A percentile compares a stretch with the other conserved stretches of the same genome.
These are phyloP conservation scores for Astropecten irregularis DNA, from an alignment of 53 echinoderm and acorn worm genomes.

Conservation along the genomic window DNA sequence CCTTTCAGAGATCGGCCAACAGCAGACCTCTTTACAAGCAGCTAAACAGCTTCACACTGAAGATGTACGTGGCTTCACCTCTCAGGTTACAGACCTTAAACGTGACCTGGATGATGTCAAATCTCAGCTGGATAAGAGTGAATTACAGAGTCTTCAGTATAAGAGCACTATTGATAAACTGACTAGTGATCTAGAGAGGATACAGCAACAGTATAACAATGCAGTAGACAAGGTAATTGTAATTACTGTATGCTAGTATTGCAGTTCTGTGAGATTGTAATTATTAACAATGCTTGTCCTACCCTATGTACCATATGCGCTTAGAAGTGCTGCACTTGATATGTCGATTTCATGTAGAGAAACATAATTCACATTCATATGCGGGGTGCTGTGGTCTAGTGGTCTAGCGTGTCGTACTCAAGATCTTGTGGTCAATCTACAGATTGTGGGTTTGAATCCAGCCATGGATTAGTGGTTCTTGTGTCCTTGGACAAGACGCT, in stretches of 20 bases:
- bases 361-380: no score
- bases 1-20: slow-evolving; percentile 52
- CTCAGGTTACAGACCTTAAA: slow-evolving; percentile 62
- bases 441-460: no score
- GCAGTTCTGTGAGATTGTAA: background rate
- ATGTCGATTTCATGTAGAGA: no score
- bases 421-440: no score
- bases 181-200: slow-evolving; percentile 64
- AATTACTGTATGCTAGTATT: background rate
- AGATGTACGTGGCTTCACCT: slow-evolving; percentile 50
- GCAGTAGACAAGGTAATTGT: slow-evolving; percentile 73
- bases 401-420: no score
- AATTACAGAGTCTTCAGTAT: slow-evolving; percentile 47
- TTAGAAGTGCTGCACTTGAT: no score
- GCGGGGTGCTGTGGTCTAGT: no score
- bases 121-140: slow-evolving; percentile 52
- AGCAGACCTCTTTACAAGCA: slow-evolving; percentile 46
- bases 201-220: slow-evolving; percentile 74
- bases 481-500: no score
- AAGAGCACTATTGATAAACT: slow-evolving; percentile 64
- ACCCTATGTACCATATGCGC: no score
- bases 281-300: no score
- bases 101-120: slow-evolving; percentile 61
- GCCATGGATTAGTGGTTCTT: no score
- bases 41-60: slow-evolving; percentile 72